phyloP scores from a whole-genome alignment of 2,888 invertebrate species.

The Pantelozetes paolii region DNA sequence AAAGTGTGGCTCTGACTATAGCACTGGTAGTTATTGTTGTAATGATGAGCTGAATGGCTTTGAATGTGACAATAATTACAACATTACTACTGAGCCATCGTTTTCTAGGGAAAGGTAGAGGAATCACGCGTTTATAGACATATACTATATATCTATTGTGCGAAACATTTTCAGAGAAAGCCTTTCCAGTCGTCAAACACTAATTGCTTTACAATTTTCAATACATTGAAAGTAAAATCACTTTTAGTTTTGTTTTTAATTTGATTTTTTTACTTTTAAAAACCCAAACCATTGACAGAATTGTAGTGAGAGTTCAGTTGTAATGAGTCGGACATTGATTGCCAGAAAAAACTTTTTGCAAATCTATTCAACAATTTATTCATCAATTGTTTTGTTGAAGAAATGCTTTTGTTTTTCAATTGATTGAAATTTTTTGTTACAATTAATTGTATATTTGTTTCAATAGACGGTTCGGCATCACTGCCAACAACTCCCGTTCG shows the following conservation, averaged over 20 bases:
- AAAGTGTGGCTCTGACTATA: neutral
- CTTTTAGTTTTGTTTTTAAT: neutral
- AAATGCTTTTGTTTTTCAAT: neutral
- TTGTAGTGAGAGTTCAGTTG: neutral
- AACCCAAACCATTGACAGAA: neutral
- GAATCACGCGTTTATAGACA: conserved; percentile 19
- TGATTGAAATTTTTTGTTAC: no score
- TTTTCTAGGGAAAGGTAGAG: neutral
- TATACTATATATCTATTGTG: conserved; percentile 13
- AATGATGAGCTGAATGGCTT: conserved; percentile 14
- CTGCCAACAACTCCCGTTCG: conserved; percentile 43
- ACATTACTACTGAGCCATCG: neutral
- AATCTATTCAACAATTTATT: no score
- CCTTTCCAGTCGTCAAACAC: neutral
- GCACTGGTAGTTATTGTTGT: conserved; percentile 2
- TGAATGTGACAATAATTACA: conserved; percentile 15
- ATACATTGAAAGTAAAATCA: no score
- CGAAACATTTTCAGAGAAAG: neutral
- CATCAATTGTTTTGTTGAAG: no score
- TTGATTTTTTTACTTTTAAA: conserved; percentile 4
- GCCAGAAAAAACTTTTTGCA: no score
- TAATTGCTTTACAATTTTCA: no score
- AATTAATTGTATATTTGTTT: no score
- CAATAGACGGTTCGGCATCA: conserved; percentile 42
- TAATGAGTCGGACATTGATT: no score